phyloP scores from a whole-genome alignment of 2,888 invertebrate genomes.

The Antheraea assamensis region DNA sequence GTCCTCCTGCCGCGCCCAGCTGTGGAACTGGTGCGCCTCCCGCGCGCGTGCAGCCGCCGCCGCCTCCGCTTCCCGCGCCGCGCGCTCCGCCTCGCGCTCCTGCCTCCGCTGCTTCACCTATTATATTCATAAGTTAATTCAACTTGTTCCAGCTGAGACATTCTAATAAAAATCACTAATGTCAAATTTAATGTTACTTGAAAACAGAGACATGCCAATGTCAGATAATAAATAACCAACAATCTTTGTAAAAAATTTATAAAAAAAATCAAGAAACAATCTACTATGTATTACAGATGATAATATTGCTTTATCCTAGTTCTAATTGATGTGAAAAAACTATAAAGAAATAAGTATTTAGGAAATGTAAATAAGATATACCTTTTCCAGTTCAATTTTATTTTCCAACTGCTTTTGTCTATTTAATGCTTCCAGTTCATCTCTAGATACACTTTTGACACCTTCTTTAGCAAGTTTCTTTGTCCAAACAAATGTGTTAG shows the following conservation, averaged over 20 bases:
- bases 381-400: constrained; percentile 95
- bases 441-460: constrained; percentile 87
- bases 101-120: constrained; percentile 93
- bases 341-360: too few species aligned
- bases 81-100: constrained; percentile 94
- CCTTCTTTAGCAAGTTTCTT: constrained; percentile 98
- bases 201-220: too few species aligned
- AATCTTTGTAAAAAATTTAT: too few species aligned
- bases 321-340: too few species aligned
- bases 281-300: too few species aligned
- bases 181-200: too few species aligned
- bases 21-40: constrained; percentile 94
- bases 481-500: constrained; percentile 97
- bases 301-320: too few species aligned
- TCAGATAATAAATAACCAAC: too few species aligned
- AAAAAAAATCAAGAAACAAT: too few species aligned
- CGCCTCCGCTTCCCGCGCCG: constrained; percentile 87
- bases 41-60: constrained; percentile 91
- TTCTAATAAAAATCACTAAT: too few species aligned
- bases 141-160: too few species aligned
- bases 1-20: constrained; percentile 98
- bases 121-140: too few species aligned
- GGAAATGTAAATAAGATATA: constrained; percentile 39
- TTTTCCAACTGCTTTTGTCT: constrained; percentile 95
- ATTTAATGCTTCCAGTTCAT: constrained; percentile 91